Evolutionary conservation across 2,888 invertebrate species (phyloP).

Genomic region (Spialia ferax): DNA sequence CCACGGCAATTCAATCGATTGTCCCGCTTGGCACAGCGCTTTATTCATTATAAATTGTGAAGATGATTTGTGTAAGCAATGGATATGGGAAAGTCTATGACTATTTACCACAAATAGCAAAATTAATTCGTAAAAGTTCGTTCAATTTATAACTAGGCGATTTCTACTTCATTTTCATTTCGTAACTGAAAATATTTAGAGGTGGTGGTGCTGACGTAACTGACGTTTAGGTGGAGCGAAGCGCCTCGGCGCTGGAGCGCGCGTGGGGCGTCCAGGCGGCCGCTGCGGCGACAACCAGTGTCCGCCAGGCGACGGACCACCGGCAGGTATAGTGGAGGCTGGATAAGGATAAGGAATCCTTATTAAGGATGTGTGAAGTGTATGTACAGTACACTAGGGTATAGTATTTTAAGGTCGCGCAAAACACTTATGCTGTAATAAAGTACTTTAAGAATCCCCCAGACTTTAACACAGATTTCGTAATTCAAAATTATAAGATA

Average conservation of each 20-base stretch:
- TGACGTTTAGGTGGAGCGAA: constrained; percentile 75
- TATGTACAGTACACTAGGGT: too few species aligned
- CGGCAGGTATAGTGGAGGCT: constrained; percentile 81
- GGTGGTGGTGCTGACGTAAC: constrained; percentile 47
- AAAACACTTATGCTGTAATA: too few species aligned
- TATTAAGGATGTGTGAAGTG: too few species aligned
- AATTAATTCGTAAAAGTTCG: too few species aligned
- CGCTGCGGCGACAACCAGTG: constrained; percentile 84
- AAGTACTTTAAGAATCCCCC: too few species aligned
- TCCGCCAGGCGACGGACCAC: constrained; percentile 87
- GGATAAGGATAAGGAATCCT: too few species aligned
- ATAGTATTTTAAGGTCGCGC: too few species aligned
- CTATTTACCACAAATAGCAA: too few species aligned
- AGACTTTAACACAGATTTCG: too few species aligned
- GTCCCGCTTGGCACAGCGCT: not conserved
- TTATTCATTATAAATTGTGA: not conserved
- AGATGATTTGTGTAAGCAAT: too few species aligned
- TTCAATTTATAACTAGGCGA: not conserved
- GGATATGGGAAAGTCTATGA: too few species aligned
- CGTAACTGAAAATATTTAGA: constrained; percentile 18
- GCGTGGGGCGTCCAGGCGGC: constrained; percentile 75
- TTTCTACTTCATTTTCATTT: not conserved
- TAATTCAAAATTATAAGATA: too few species aligned
- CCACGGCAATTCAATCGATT: not conserved
- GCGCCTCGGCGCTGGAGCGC: constrained; percentile 83